These are phyloP conservation scores for Ophraella communa DNA, from an alignment of 2,888 invertebrate genomes.

Conservation along the genomic window DNA sequence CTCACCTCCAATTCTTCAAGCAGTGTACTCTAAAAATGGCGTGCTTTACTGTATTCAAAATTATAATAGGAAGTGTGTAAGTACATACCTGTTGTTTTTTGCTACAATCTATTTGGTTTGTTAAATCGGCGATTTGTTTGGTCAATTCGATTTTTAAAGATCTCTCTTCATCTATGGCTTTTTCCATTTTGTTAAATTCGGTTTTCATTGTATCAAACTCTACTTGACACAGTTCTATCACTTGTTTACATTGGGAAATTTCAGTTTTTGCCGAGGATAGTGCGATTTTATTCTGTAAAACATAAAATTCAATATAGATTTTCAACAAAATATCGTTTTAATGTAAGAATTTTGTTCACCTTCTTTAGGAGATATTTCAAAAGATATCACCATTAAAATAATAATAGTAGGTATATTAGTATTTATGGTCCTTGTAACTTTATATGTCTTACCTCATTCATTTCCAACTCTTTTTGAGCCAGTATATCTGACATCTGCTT, in stretches of 20 bases:
- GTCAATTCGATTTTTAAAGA: constrained; percentile 38
- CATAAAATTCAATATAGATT: neutral
- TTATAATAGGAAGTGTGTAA: too few relatives aligned
- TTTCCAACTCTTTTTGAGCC: constrained; percentile 65
- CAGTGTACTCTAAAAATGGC: constrained; percentile 58
- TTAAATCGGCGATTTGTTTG: constrained; percentile 54
- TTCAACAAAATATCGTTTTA: too few relatives aligned
- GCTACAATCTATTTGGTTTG: constrained; percentile 51
- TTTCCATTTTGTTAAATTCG: constrained; percentile 47
- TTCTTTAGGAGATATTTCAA: too few relatives aligned
- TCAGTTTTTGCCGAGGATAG: constrained; percentile 52
- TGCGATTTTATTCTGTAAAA: constrained; percentile 51
- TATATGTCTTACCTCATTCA: constrained; percentile 66
- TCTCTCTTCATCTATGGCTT: constrained; percentile 46
- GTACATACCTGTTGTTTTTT: constrained; percentile 54
- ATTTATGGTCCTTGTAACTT: too few relatives aligned
- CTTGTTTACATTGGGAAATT: constrained; percentile 59
- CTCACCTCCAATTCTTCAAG: constrained; percentile 57
- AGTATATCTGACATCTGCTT: constrained; percentile 67
- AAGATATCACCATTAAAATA: too few relatives aligned
- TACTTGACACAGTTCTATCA: constrained; percentile 61
- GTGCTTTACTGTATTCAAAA: too few relatives aligned
- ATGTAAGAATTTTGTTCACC: too few relatives aligned
- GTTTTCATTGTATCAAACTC: constrained; percentile 54
- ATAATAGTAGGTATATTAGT: too few relatives aligned